Conservation (phyloP, 2,888 invertebrate genomes). For the Drosophila testacea region DNA sequence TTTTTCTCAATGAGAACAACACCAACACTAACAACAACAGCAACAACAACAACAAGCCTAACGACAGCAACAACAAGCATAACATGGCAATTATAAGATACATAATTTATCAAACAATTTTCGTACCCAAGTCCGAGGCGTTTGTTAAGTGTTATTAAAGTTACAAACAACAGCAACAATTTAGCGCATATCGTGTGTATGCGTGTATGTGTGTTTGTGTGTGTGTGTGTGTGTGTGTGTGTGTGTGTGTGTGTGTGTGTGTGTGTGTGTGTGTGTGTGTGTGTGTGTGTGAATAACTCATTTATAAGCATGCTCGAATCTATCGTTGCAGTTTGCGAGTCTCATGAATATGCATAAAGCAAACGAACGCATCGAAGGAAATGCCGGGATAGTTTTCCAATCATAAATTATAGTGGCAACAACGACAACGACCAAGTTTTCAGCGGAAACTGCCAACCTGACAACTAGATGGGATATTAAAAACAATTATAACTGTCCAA, state of each 20-base stretch:
- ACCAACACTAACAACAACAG: conserved; percentile 8
- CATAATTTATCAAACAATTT: conserved; percentile 79
- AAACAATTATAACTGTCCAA: conserved; percentile 50
- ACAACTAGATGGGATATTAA: conserved; percentile 46
- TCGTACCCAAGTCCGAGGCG: conserved; percentile 79
- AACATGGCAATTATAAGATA: conserved; percentile 54
- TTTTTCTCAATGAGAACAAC: conserved; percentile 15
- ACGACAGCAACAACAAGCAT: conserved; percentile 7
- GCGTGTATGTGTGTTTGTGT: conserved; percentile 5
- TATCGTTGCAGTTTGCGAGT: conserved; percentile 29
- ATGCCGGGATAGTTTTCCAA: conserved; percentile 68
- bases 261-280: conserved; percentile 11
- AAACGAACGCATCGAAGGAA: conserved; percentile 60
- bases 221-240: conserved; percentile 11
- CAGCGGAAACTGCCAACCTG: conserved; percentile 54
- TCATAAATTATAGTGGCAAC: conserved; percentile 54
- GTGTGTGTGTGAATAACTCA: conserved; percentile 25
- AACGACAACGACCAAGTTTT: conserved; percentile 33
- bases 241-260: conserved; percentile 8
- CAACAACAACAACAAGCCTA: conserved; percentile 12
- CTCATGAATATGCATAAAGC: conserved; percentile 71
- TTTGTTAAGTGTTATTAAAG: conserved; percentile 77
- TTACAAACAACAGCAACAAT: conserved; percentile 54
- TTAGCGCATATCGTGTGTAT: conserved; percentile 4
- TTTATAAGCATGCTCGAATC: conserved; percentile 38